Evolutionary conservation across 2,888 invertebrate species (phyloP).

Genomic region (Exephanes ischioxanthus): DNA sequence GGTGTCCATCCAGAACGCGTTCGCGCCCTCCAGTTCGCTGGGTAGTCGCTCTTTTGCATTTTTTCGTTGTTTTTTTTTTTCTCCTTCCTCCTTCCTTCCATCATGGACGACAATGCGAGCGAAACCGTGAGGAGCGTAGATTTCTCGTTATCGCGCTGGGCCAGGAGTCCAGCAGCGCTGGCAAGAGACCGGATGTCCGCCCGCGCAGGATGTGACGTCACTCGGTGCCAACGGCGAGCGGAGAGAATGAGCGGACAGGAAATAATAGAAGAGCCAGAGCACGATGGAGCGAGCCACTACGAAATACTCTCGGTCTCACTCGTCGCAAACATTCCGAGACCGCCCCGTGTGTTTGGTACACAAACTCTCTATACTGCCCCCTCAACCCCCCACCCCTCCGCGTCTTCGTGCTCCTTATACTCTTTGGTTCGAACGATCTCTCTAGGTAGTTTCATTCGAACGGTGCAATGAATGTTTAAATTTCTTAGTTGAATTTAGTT

Average conservation of each 20-base stretch:
- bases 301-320: slow-evolving; percentile 50
- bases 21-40: neutral
- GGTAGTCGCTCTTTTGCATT: slow-evolving; percentile 1
- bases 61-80: slow-evolving; percentile 20
- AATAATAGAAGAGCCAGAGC: slow-evolving; percentile 23
- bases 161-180: slow-evolving; percentile 80
- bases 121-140: slow-evolving; percentile 74
- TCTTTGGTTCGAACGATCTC: slow-evolving; percentile 30
- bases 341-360: slow-evolving; percentile 42
- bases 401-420: neutral
- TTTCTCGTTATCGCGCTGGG: slow-evolving; percentile 80
- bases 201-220: slow-evolving; percentile 84
- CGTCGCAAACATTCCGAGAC: slow-evolving; percentile 49
- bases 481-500: slow-evolving; percentile 39
- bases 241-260: slow-evolving; percentile 56
- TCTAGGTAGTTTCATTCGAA: slow-evolving; percentile 53
- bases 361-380: slow-evolving; percentile 44
- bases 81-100: slow-evolving; percentile 33
- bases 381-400: neutral
- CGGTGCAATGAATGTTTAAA: slow-evolving; percentile 19
- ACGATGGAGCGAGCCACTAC: slow-evolving; percentile 25
- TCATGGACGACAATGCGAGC: slow-evolving; percentile 42
- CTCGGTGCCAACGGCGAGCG: slow-evolving; percentile 44
- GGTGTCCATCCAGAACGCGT: no score
- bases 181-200: slow-evolving; percentile 83